Evolutionary conservation across 2,888 invertebrate species (phyloP).

Genomic region (Perizoma flavofasciatum): DNA sequence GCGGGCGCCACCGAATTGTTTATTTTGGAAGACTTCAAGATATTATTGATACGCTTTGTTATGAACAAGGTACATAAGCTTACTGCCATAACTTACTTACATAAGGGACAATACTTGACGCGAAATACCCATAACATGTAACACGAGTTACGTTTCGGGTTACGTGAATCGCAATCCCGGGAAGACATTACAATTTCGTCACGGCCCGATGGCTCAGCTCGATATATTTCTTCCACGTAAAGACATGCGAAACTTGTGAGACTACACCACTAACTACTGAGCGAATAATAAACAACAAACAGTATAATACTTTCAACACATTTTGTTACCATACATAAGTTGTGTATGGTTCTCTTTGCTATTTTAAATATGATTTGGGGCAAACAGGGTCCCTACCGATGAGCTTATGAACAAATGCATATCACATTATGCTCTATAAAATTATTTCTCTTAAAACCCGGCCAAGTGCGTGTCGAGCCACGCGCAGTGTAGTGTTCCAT

Average conservation of each 20-base stretch:
- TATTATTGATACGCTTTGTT: conserved; percentile 16
- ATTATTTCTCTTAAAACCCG: no score
- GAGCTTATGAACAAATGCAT: no score
- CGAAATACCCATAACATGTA: conserved; percentile 56
- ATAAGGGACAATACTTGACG: conserved; percentile 44
- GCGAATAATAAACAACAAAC: conserved; percentile 1
- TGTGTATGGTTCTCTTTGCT: no score
- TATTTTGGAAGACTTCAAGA: conserved; percentile 9
- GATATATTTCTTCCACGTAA: conserved; percentile 64
- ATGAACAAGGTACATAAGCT: conserved; percentile 30
- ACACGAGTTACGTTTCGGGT: conserved; percentile 66
- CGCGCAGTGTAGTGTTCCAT: no score
- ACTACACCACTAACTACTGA: conserved; percentile 23
- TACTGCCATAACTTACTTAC: conserved; percentile 43
- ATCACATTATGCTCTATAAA: no score
- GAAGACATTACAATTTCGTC: conserved; percentile 74
- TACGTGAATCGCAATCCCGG: conserved; percentile 65
- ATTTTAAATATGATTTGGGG: no score
- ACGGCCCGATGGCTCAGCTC: conserved; percentile 48
- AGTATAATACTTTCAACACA: background rate
- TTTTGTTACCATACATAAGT: background rate
- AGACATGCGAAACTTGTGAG: conserved; percentile 61
- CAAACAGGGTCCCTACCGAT: no score
- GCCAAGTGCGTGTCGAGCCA: no score
- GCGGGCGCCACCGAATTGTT: conserved; percentile 9